Percentiles rank a stretch among this genome's conserved stretches.
phyloP scores from a whole-genome alignment of 2,113 vertebrate genomes.

The Illadopsis cleaveri region DNA sequence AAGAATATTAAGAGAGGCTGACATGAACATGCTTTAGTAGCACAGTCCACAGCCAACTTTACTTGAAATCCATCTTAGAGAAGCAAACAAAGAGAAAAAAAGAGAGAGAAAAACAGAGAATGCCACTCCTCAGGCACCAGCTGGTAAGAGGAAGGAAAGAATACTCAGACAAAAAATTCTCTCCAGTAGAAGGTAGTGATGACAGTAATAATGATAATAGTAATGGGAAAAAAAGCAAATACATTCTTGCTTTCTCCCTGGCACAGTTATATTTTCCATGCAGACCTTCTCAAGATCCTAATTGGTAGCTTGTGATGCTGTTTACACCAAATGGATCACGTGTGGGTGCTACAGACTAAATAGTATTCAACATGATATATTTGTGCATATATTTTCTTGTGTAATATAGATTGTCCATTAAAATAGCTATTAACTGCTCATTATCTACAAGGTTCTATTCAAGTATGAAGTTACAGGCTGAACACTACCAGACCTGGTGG shows the following conservation, averaged over 20 bases:
- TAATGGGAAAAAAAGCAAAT: background rate
- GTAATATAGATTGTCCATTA: background rate
- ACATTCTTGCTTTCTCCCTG: background rate
- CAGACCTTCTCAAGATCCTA: background rate
- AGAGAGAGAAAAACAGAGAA: background rate
- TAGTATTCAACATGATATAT: background rate
- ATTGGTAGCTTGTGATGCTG: background rate
- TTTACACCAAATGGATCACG: background rate
- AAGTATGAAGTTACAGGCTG: background rate
- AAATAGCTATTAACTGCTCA: background rate
- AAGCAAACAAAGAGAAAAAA: background rate
- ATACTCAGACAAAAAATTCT: background rate
- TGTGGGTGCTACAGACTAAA: background rate
- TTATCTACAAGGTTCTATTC: background rate
- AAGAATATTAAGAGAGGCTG: background rate
- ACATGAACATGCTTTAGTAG: background rate
- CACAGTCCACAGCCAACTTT: background rate
- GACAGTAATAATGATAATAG: background rate
- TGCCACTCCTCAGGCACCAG: background rate
- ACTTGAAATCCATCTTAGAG: background rate
- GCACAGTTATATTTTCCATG: background rate
- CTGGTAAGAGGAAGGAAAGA: background rate
- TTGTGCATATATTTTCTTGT: background rate
- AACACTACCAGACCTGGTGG: background rate
- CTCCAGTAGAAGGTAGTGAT: background rate